phyloP scores from a whole-genome alignment of 2,888 invertebrate genomes.

The Tanytarsus gracilentus region DNA sequence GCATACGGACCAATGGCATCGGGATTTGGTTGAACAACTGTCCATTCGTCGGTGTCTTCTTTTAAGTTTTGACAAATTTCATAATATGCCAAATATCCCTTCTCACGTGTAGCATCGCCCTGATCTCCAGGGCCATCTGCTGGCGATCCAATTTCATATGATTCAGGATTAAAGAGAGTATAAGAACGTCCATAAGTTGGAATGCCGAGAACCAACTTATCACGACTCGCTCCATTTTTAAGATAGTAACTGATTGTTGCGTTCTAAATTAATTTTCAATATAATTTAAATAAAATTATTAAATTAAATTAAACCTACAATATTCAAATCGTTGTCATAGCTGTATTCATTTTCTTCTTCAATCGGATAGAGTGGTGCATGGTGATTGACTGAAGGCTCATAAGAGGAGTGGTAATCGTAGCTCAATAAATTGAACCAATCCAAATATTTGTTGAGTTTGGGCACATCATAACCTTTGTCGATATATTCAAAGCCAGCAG shows the following conservation, averaged over 20 bases:
- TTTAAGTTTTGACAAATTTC: conserved; percentile 84
- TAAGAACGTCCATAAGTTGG: conserved; percentile 87
- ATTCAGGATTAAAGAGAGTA: conserved; percentile 77
- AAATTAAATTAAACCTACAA: conserved; percentile 53
- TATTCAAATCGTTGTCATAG: conserved; percentile 76
- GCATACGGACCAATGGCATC: conserved; percentile 86
- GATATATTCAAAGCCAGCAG: conserved; percentile 86
- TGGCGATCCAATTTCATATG: conserved; percentile 75
- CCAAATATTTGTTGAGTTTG: conserved; percentile 75
- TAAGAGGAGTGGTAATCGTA: conserved; percentile 91
- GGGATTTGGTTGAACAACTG: conserved; percentile 69
- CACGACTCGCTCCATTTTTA: conserved; percentile 65
- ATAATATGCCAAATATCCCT: conserved; percentile 86
- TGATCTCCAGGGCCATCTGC: conserved; percentile 86
- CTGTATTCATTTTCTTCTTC: conserved; percentile 81
- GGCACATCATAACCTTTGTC: conserved; percentile 88
- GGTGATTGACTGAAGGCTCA: conserved; percentile 85
- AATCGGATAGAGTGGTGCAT: conserved; percentile 72
- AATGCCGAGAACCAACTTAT: conserved; percentile 76
- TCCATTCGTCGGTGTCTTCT: conserved; percentile 64
- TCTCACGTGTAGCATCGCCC: conserved; percentile 84
- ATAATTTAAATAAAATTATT: background rate
- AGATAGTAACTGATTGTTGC: conserved; percentile 76
- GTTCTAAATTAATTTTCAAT: conserved; percentile 49
- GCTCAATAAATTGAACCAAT: conserved; percentile 84